phyloP scores from a whole-genome alignment of 2,113 vertebrate species.

The Sminthopsis crassicaudata region DNA sequence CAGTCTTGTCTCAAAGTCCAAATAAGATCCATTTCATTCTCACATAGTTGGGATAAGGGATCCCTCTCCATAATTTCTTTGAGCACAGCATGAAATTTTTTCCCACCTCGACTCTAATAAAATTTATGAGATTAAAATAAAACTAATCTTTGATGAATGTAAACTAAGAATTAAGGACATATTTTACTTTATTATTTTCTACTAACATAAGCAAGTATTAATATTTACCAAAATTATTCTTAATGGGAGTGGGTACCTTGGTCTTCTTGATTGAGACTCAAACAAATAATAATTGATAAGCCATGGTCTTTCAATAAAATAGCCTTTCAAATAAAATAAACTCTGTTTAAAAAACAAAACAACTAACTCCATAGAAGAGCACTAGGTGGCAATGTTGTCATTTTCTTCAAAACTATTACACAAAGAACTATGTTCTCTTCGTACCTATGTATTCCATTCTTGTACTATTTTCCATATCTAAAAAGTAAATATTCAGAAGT shows the following conservation, averaged over 20 bases:
- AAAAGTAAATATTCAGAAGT: background rate
- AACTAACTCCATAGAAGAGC: constrained; percentile 48
- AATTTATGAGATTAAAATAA: constrained; percentile 21
- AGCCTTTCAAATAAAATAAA: background rate
- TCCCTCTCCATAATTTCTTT: constrained; percentile 99
- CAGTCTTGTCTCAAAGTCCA: constrained; percentile 98
- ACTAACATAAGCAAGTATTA: background rate
- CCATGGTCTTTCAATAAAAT: background rate
- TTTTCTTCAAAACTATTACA: constrained; percentile 55
- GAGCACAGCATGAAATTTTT: constrained; percentile 96
- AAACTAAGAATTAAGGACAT: background rate
- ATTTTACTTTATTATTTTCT: background rate
- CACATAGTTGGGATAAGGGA: constrained; percentile 96
- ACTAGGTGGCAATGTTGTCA: constrained; percentile 83
- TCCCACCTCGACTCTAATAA: constrained; percentile 93
- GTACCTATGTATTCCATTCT: background rate
- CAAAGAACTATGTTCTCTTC: constrained; percentile 25
- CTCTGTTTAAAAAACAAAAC: background rate
- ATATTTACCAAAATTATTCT: background rate
- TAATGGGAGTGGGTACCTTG: background rate
- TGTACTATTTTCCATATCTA: constrained; percentile 41
- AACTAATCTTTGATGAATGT: background rate
- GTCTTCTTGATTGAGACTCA: constrained; percentile 11
- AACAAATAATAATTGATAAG: constrained; percentile 4
- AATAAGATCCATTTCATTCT: constrained; percentile 99